Evolutionary conservation across 2,113 vertebrate genomes (phyloP), one percentile per base, ranked within the genome.

Genomic region (Pseudorasbora parva): DNA sequence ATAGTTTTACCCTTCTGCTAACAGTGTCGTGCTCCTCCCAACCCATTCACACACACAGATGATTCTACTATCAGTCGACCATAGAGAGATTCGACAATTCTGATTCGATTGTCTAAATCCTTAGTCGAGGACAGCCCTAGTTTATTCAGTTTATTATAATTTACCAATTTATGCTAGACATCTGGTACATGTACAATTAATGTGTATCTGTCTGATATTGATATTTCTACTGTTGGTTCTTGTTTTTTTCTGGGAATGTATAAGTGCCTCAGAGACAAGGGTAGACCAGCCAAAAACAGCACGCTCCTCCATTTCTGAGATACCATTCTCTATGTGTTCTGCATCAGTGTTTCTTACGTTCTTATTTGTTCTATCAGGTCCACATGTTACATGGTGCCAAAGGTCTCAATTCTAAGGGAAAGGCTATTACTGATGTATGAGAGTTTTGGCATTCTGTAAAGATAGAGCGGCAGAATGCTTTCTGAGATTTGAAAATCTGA

Each of bases 141-240:
- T 43, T 43, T 1, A 25, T 23, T 41, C 4, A 30, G 10, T 59
- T 60, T 43, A 59, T 77, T 59, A 59, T 25, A 41, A 17, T 43
- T 59, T 7, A 56, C n/a, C 27, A 14, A 15, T 8, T 56, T 17
- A 75, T n/a, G 51, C 10, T 66, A 27, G 0, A 43, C n/a, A 41
- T 45, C 7, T 85, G 69, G 47, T 8, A 45, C 57, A 33, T 77
- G 23, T 30, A 78, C 75, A 60, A 69, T 82, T 73, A 64, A 64
- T 69, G 62, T 9, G 56, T 47, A 33, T 64, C 21, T 25, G 54
- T 49, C 10, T 72, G 37, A 78, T 9, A 23, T 10, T 71, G 25
- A 60, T 45, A 2, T 37, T 57, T 25, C 56, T n/a, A 12, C 2
- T 27, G 5, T 45, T 82, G 41, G 71, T 27, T 37, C n/a, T 49